Percentiles rank a stretch among this genome's conserved stretches.
phyloP scores from a whole-genome alignment of 2,888 invertebrate genomes.

The Thymelicus sylvestris region DNA sequence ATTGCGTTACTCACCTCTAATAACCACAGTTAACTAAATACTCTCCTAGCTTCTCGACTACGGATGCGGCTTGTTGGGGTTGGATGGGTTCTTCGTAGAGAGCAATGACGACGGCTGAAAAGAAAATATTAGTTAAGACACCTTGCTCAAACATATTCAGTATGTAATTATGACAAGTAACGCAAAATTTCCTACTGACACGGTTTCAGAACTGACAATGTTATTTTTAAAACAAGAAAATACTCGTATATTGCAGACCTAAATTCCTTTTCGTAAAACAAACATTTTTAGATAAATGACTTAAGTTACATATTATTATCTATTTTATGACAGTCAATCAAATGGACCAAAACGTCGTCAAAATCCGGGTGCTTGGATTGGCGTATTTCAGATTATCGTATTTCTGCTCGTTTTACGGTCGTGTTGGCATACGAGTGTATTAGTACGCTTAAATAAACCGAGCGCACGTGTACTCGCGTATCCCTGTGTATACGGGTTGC shows the following conservation, averaged over 20 bases:
- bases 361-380: too few relatives aligned
- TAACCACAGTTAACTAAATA: conserved; percentile 98
- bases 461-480: too few relatives aligned
- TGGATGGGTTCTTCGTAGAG: conserved; percentile 98
- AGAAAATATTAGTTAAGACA: conserved; percentile 9
- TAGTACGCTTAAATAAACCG: too few relatives aligned
- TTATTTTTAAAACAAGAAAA: neutral
- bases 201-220: neutral
- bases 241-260: neutral
- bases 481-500: too few relatives aligned
- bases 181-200: neutral
- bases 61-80: conserved; percentile 98
- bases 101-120: conserved; percentile 96
- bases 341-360: too few relatives aligned
- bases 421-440: too few relatives aligned
- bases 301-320: too few relatives aligned
- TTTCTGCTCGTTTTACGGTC: too few relatives aligned
- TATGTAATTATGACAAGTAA: too few relatives aligned
- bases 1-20: conserved; percentile 87
- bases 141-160: neutral
- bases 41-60: conserved; percentile 98
- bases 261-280: neutral
- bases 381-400: too few relatives aligned
- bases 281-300: neutral
- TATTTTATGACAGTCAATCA: too few relatives aligned